Conservation (phyloP, 2,797 vertebrate genomes). For the Telmatherina bonti region DNA sequence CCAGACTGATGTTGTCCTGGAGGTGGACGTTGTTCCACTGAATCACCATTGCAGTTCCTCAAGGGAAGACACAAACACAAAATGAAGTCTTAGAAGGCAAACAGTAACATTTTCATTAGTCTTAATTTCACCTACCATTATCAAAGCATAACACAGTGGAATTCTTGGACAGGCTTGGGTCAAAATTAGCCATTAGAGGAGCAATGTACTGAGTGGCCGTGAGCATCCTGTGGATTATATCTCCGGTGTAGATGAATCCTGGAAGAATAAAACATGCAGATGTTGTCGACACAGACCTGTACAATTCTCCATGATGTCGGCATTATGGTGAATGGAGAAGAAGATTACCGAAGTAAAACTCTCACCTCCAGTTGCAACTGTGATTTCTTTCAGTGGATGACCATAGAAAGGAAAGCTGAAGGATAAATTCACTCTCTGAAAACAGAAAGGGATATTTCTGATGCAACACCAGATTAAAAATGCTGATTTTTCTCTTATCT, state of each 20-base stretch:
- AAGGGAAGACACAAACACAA: not conserved
- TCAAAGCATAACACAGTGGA: slow-evolving; percentile 94
- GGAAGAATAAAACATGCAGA: slow-evolving; percentile 10
- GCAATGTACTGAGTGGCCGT: slow-evolving; percentile 97
- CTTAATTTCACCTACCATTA: slow-evolving; percentile 85
- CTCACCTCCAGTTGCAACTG: slow-evolving; percentile 94
- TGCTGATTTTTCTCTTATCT: not conserved
- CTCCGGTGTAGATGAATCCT: slow-evolving; percentile 98
- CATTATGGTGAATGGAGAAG: not conserved
- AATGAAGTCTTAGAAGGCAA: not conserved
- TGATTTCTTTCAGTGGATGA: slow-evolving; percentile 92
- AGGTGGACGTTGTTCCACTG: slow-evolving; percentile 93
- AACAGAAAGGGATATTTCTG: slow-evolving; percentile 48
- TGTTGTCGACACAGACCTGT: not conserved
- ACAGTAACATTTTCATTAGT: too few species aligned
- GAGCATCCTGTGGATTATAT: slow-evolving; percentile 93
- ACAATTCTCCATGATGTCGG: not conserved
- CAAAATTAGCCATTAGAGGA: too few species aligned
- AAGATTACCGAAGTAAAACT: slow-evolving; percentile 27
- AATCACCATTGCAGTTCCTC: slow-evolving; percentile 93
- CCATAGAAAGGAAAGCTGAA: slow-evolving; percentile 98
- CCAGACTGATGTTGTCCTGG: slow-evolving; percentile 88
- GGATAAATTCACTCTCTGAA: slow-evolving; percentile 95
- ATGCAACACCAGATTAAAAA: not conserved
- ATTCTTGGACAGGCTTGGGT: slow-evolving; percentile 91